phyloP scores from a whole-genome alignment of 2,113 vertebrate genomes.

The Ceuthmochares aereus region DNA sequence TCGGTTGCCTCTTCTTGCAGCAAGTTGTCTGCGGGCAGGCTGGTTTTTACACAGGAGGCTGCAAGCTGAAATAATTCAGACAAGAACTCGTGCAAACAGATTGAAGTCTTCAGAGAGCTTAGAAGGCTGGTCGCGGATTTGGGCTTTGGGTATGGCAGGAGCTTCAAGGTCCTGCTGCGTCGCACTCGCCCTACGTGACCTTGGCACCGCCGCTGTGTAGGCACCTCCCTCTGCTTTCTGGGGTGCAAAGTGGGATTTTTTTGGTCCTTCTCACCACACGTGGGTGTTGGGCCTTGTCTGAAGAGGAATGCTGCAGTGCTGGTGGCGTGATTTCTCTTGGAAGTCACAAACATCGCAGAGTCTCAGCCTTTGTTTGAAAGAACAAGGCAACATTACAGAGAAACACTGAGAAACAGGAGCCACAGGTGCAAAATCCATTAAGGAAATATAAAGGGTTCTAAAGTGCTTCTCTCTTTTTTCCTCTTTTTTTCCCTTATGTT shows the following conservation, averaged over 20 bases:
- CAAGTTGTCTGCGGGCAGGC: background rate
- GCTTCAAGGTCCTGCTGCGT: background rate
- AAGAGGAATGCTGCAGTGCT: background rate
- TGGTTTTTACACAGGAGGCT: conserved; percentile 11
- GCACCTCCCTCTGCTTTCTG: background rate
- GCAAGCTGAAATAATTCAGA: conserved; percentile 32
- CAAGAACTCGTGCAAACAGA: conserved; percentile 19
- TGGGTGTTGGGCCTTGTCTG: background rate
- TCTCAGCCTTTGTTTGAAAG: conserved; percentile 4
- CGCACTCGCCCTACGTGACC: background rate
- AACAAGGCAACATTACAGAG: background rate
- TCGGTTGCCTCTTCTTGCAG: background rate
- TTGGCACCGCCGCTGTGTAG: rapidly evolving
- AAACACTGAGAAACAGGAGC: conserved; percentile 5
- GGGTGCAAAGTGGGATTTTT: background rate
- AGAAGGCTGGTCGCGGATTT: rapidly evolving
- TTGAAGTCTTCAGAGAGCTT: background rate
- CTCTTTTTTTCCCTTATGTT: background rate
- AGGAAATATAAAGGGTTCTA: background rate
- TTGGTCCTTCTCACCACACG: rapidly evolving
- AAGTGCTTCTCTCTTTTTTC: background rate
- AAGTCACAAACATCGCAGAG: background rate
- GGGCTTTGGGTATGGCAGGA: background rate
- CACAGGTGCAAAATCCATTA: conserved; percentile 34
- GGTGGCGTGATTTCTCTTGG: background rate